phyloP scores from a whole-genome alignment of 2,888 invertebrate genomes.

The Tenthredo scrophulariae region DNA sequence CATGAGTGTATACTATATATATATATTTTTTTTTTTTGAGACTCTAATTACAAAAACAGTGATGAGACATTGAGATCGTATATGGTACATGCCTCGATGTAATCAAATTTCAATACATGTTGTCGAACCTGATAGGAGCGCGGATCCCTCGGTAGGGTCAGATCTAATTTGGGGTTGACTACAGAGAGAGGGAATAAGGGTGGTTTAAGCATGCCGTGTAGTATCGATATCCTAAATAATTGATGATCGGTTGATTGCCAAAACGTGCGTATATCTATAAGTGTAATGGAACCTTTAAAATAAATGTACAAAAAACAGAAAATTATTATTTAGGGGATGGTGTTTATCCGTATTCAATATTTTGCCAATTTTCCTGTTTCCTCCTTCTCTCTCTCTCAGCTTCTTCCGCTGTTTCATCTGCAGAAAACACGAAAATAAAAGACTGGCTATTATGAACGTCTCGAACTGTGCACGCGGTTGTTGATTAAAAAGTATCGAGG shows the following conservation, averaged over 20 bases:
- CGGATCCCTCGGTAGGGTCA: slow-evolving; percentile 6
- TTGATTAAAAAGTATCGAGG: slow-evolving; percentile 37
- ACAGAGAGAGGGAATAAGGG: not conserved
- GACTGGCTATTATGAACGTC: not conserved
- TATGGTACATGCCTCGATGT: not conserved
- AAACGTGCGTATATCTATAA: not conserved
- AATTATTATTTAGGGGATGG: not conserved
- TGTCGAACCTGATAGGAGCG: not conserved
- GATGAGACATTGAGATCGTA: not conserved
- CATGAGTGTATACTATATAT: too few species aligned
- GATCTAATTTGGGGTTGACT: slow-evolving; percentile 27
- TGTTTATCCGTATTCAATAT: not conserved
- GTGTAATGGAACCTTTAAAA: not conserved
- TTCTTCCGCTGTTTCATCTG: not conserved
- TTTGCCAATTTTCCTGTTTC: not conserved
- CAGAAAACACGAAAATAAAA: not conserved
- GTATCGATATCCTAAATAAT: slow-evolving; percentile 41
- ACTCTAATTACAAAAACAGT: not conserved
- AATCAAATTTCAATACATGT: slow-evolving; percentile 35
- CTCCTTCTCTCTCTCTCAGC: not conserved
- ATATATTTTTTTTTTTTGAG: not conserved
- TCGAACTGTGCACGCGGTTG: not conserved
- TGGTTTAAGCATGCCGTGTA: not conserved
- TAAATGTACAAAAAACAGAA: not conserved
- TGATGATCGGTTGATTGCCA: slow-evolving; percentile 30